phyloP scores from a whole-genome alignment of 2,113 vertebrate species.

The Orthonyx spaldingii region DNA sequence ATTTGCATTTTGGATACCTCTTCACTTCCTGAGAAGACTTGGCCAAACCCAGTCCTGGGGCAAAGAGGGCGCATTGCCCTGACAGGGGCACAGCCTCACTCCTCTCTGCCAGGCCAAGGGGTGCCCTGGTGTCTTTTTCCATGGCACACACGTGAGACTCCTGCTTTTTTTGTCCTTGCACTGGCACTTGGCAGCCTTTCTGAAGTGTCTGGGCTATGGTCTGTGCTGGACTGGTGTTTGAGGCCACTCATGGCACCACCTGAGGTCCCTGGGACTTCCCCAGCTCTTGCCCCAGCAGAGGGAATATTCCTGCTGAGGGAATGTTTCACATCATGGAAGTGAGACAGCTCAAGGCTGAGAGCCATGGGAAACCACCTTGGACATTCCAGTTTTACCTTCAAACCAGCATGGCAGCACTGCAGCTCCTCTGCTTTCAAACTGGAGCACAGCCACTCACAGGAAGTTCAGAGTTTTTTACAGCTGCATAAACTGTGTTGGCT shows the following conservation, averaged over 20 bases:
- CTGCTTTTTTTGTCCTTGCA: neutral
- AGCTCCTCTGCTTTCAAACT: neutral
- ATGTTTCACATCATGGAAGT: accelerated
- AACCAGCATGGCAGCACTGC: accelerated
- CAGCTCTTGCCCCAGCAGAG: neutral
- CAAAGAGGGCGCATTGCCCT: neutral
- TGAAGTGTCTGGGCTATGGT: accelerated
- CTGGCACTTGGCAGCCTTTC: neutral
- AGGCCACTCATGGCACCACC: neutral
- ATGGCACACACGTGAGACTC: accelerated
- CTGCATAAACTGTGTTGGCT: neutral
- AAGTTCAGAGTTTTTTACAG: neutral
- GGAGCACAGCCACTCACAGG: neutral
- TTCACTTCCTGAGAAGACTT: neutral
- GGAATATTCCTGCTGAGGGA: neutral
- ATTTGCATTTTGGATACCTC: constrained; percentile 10
- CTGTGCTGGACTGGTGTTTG: neutral
- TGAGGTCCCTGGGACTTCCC: neutral
- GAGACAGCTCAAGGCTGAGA: neutral
- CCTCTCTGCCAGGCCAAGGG: accelerated
- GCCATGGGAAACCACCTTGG: neutral
- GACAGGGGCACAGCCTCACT: neutral
- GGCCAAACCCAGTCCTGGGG: neutral
- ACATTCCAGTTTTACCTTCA: neutral
- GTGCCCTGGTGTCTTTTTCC: neutral